phyloP scores from a whole-genome alignment of 2,113 vertebrate genomes.

The Dissostichus mawsoni region DNA sequence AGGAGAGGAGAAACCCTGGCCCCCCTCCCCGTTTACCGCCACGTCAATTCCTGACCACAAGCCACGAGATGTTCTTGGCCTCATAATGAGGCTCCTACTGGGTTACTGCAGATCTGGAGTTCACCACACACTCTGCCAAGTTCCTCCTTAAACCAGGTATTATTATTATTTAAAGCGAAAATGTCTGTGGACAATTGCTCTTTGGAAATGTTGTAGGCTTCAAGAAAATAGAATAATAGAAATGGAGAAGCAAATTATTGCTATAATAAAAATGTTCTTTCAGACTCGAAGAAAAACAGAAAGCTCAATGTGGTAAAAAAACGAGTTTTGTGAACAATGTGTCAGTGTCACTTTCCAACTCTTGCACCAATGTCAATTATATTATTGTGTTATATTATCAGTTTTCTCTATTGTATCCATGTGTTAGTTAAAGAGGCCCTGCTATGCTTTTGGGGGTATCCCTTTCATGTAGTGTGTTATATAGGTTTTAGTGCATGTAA shows the following conservation, averaged over 20 bases:
- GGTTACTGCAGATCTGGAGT: conserved; percentile 50
- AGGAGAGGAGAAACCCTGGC: neutral
- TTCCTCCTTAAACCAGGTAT: conserved; percentile 26
- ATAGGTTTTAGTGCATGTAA: no score
- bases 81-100: conserved; percentile 43
- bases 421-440: no score
- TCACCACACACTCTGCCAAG: conserved; percentile 23
- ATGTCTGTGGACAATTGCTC: neutral
- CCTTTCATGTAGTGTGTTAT: no score
- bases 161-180: conserved; percentile 41
- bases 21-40: conserved; percentile 36
- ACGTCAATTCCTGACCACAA: conserved; percentile 66
- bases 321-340: no score
- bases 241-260: neutral
- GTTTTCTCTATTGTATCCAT: no score
- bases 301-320: neutral
- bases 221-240: conserved; percentile 5
- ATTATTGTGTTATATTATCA: no score
- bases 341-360: neutral
- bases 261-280: neutral
- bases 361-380: neutral
- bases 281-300: neutral
- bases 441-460: no score
- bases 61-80: conserved; percentile 73
- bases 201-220: neutral